Conservation (phyloP, 2,797 vertebrate species). For the Crocidura indochinensis region DNA sequence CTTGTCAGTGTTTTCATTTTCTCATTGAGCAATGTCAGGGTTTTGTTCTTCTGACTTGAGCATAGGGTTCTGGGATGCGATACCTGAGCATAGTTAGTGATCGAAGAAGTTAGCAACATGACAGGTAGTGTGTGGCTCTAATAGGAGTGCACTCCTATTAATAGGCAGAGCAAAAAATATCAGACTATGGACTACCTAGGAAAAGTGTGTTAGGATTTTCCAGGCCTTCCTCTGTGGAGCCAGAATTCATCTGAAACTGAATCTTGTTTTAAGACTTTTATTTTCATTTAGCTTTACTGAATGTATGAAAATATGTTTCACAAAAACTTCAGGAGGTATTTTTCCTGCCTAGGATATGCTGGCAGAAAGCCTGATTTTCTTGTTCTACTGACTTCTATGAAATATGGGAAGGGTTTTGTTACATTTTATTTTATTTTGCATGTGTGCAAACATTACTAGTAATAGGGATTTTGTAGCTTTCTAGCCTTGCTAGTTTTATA, state of each 20-base stretch:
- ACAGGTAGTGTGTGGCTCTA: neutral
- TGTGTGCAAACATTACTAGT: neutral
- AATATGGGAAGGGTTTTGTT: neutral
- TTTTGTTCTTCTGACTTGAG: neutral
- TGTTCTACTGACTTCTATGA: neutral
- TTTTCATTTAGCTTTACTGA: slow-evolving; percentile 54
- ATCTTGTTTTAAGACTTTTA: slow-evolving; percentile 31
- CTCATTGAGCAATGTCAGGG: neutral
- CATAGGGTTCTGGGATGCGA: neutral
- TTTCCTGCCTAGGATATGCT: slow-evolving; percentile 18
- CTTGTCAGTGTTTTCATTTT: neutral
- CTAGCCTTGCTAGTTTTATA: neutral
- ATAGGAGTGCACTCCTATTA: neutral
- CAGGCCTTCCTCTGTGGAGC: neutral
- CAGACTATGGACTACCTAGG: neutral
- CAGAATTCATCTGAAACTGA: slow-evolving; percentile 7
- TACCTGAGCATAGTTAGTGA: neutral
- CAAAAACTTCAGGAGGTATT: slow-evolving; percentile 42
- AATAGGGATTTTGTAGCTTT: slow-evolving; percentile 6
- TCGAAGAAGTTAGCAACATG: too few species aligned
- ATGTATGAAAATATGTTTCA: slow-evolving; percentile 21
- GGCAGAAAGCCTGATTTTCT: slow-evolving; percentile 17
- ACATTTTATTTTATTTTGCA: neutral
- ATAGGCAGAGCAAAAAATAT: neutral
- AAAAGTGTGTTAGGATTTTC: neutral